A percentile compares a stretch with the other conserved stretches of the same genome.
These are phyloP conservation scores for Rynchops niger DNA, from an alignment of 2,113 vertebrate genomes.

Conservation along the genomic window DNA sequence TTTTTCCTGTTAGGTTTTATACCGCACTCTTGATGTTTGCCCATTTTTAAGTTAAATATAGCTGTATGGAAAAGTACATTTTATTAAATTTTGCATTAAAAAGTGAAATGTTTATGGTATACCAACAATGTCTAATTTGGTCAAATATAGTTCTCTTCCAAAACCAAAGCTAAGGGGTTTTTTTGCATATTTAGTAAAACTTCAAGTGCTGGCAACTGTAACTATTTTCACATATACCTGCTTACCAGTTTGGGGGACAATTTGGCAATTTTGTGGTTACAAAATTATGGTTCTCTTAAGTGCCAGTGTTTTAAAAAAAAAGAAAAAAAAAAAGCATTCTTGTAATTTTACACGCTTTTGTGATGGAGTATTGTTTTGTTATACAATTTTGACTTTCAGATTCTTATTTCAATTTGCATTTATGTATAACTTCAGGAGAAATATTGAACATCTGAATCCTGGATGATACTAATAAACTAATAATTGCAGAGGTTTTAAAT, in stretches of 20 bases:
- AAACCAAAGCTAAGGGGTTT: conserved; percentile 71
- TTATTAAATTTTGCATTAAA: conserved; percentile 73
- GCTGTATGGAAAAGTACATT: conserved; percentile 63
- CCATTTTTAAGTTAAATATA: conserved; percentile 73
- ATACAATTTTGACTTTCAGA: conserved; percentile 82
- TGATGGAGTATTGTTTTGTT: conserved; percentile 84
- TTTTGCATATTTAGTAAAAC: conserved; percentile 68
- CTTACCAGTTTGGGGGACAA: conserved; percentile 76
- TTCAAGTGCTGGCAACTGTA: conserved; percentile 72
- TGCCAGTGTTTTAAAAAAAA: conserved; percentile 80
- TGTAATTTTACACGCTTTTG: conserved; percentile 83
- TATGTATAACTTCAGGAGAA: conserved; percentile 82
- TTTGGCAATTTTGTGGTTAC: conserved; percentile 77
- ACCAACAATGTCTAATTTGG: conserved; percentile 69
- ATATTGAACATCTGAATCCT: conserved; percentile 82
- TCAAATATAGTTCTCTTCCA: conserved; percentile 70
- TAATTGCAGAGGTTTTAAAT: conserved; percentile 85
- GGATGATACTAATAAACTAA: conserved; percentile 85
- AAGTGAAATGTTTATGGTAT: conserved; percentile 69
- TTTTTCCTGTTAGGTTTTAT: conserved; percentile 76
- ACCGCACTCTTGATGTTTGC: conserved; percentile 69
- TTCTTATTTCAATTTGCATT: conserved; percentile 83
- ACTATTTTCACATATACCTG: conserved; percentile 75
- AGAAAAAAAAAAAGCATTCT: conserved; percentile 71
- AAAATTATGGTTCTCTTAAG: conserved; percentile 79